A percentile compares a stretch with the other conserved stretches of the same genome.
phyloP scores from a whole-genome alignment of 2,888 invertebrate genomes.

The Dicyrtoma fusca region DNA sequence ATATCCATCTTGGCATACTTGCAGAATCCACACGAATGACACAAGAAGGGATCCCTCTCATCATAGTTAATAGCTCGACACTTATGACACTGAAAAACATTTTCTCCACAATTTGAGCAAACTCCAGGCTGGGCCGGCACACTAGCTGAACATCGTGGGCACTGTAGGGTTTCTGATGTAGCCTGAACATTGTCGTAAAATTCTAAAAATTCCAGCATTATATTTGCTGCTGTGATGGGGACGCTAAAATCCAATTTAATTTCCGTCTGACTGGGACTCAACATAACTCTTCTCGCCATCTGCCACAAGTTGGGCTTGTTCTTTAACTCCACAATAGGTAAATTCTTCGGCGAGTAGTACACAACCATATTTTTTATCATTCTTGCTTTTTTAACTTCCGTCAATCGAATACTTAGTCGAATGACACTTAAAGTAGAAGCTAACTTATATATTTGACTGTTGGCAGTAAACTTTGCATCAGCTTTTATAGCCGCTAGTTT shows the following conservation, averaged over 20 bases:
- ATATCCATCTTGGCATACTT: slow-evolving; percentile 99
- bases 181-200: slow-evolving; percentile 95
- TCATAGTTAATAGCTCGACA: slow-evolving; percentile 99
- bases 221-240: slow-evolving; percentile 95
- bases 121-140: slow-evolving; percentile 98
- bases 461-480: slow-evolving; percentile 97
- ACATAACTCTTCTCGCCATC: slow-evolving; percentile 87
- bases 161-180: slow-evolving; percentile 90
- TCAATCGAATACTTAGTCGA: slow-evolving; percentile 87
- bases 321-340: slow-evolving; percentile 95
- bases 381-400: slow-evolving; percentile 93
- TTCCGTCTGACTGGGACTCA: slow-evolving; percentile 91
- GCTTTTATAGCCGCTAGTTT: slow-evolving; percentile 92
- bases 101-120: slow-evolving; percentile 95
- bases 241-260: slow-evolving; percentile 95
- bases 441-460: slow-evolving; percentile 95
- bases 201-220: slow-evolving; percentile 98
- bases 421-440: slow-evolving; percentile 94
- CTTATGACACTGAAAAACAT: slow-evolving; percentile 98
- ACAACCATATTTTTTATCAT: slow-evolving; percentile 96
- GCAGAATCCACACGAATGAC: slow-evolving; percentile 98
- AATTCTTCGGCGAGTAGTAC: slow-evolving; percentile 94
- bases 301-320: slow-evolving; percentile 97
- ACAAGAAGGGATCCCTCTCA: slow-evolving; percentile 97
- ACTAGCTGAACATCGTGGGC: slow-evolving; percentile 93